These are phyloP conservation scores for Atherinomorus stipes DNA, from an alignment of 2,113 vertebrate genomes.

Conservation along the genomic window DNA sequence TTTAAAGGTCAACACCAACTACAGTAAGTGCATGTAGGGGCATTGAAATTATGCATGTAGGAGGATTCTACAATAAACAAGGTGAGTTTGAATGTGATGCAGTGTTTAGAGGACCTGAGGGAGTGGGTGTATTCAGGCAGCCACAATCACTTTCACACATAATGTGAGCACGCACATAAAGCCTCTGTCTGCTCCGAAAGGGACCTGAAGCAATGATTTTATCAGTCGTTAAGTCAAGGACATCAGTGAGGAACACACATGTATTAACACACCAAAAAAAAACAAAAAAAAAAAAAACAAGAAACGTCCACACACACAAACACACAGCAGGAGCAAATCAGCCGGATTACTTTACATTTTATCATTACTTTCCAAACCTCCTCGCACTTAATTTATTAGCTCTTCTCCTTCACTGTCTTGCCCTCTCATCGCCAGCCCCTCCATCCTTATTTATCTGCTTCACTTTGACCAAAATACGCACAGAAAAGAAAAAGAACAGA, in stretches of 20 bases:
- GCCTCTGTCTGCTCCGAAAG: conserved; percentile 23
- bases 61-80: conserved; percentile 19
- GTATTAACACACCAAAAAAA: conserved; percentile 5
- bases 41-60: neutral
- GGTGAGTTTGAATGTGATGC: conserved; percentile 21
- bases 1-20: conserved; percentile 12
- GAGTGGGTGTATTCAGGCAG: conserved; percentile 41
- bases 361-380: conserved; percentile 64
- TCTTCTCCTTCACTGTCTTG: conserved; percentile 19
- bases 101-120: conserved; percentile 37
- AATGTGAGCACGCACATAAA: conserved; percentile 21
- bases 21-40: neutral
- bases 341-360: conserved; percentile 49
- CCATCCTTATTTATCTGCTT: neutral
- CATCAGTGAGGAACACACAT: conserved; percentile 51
- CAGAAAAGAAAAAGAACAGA: conserved; percentile 3
- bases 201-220: conserved; percentile 52
- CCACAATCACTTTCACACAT: conserved; percentile 32
- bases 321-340: conserved; percentile 17
- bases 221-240: conserved; percentile 69
- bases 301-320: conserved; percentile 20
- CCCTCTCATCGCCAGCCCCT: conserved; percentile 14
- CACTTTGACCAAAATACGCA: conserved; percentile 14
- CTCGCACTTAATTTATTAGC: conserved; percentile 60
- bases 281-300: neutral